phyloP scores from a whole-genome alignment of 2,113 vertebrate species.

The Clarias macrocephalus region DNA sequence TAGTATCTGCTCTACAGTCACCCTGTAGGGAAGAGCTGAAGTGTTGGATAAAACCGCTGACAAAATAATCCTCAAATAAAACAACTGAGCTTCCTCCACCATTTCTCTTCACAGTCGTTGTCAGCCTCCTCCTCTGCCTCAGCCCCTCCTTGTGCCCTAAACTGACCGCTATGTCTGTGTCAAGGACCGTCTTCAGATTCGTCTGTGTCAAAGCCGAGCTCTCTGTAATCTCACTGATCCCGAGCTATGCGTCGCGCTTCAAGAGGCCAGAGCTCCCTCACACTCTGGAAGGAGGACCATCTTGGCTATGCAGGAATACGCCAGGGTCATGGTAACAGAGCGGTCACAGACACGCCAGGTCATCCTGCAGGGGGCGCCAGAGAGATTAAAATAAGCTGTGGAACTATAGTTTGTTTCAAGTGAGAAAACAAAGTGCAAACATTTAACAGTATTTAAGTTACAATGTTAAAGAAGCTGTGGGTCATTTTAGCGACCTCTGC shows the following conservation, averaged over 20 bases:
- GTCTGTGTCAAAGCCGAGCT: conserved; percentile 93
- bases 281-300: conserved; percentile 84
- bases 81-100: conserved; percentile 79
- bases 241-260: conserved; percentile 83
- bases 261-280: conserved; percentile 80
- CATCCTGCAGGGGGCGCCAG: conserved; percentile 71
- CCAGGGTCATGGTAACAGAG: conserved; percentile 86
- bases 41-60: background rate
- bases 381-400: background rate
- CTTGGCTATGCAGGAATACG: conserved; percentile 82
- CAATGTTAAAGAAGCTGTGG: background rate
- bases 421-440: background rate
- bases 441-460: background rate
- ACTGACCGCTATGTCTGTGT: conserved; percentile 83
- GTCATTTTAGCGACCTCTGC: background rate
- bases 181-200: conserved; percentile 92
- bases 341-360: conserved; percentile 83
- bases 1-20: background rate
- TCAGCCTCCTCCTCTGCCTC: conserved; percentile 69
- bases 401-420: background rate
- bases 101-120: conserved; percentile 68
- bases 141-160: conserved; percentile 72
- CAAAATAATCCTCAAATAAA: conserved; percentile 11
- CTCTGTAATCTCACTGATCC: conserved; percentile 76
- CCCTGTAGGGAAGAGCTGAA: background rate